These are phyloP conservation scores for Bubo blakistoni DNA, from an alignment of 2,113 vertebrate genomes.

Conservation along the genomic window DNA sequence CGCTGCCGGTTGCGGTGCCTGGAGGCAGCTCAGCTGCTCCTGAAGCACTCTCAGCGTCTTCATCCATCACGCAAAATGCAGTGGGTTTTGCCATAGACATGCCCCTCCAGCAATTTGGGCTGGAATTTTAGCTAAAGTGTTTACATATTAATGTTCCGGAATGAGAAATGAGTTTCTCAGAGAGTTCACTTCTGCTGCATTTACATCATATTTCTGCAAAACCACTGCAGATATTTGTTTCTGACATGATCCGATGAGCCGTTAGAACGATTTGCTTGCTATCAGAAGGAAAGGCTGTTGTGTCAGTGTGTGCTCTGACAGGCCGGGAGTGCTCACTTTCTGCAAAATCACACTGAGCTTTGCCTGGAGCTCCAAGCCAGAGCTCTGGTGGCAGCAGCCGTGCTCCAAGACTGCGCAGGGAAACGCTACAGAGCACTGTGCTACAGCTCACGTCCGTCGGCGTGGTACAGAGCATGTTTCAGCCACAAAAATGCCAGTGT, in stretches of 20 bases:
- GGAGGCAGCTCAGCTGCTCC: background rate
- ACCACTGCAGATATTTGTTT: background rate
- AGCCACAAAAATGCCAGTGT: background rate
- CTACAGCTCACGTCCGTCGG: rapidly evolving
- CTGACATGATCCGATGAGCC: background rate
- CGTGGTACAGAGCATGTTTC: rapidly evolving
- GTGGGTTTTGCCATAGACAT: background rate
- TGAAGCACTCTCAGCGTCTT: background rate
- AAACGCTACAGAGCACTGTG: rapidly evolving
- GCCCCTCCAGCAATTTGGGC: background rate
- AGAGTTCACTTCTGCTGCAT: background rate
- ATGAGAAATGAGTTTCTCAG: background rate
- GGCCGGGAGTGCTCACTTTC: background rate
- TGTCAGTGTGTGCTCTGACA: background rate
- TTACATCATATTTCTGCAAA: background rate
- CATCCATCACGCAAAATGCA: background rate
- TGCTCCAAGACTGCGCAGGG: background rate
- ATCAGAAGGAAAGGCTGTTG: background rate
- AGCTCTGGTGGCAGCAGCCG: background rate
- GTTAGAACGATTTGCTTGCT: no score
- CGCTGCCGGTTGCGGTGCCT: background rate
- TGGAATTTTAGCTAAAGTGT: background rate
- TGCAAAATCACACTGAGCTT: background rate
- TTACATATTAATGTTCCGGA: background rate
- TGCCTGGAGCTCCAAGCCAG: background rate